Conservation (phyloP, 2,797 vertebrate species). For the Pachyuromys duprasi region DNA sequence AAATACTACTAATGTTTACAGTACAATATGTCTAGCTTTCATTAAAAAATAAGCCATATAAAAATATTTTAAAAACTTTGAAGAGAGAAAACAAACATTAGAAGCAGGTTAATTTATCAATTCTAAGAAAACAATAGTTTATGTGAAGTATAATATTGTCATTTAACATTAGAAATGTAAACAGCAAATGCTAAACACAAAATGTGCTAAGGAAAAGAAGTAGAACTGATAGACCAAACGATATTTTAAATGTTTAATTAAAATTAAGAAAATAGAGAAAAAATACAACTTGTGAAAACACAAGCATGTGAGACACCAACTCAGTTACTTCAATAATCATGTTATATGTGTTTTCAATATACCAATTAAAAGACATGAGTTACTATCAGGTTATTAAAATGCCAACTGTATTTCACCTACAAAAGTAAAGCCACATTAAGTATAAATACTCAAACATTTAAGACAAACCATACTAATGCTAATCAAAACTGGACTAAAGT, state of each 20-base stretch:
- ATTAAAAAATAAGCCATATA: background rate
- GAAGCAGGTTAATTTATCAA: background rate
- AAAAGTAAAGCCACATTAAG: conserved; percentile 20
- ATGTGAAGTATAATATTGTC: background rate
- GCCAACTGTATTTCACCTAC: background rate
- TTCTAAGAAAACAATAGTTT: background rate
- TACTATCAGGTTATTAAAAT: background rate
- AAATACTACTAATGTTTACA: background rate
- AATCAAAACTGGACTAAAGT: background rate
- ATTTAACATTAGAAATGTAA: conserved; percentile 7
- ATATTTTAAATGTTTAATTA: conserved; percentile 45
- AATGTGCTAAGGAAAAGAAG: background rate
- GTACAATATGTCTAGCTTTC: background rate
- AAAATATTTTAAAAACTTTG: background rate
- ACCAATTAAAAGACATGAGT: background rate
- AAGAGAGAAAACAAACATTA: background rate
- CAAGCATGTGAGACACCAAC: background rate
- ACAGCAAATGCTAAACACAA: background rate
- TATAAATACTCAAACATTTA: background rate
- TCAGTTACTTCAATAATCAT: background rate
- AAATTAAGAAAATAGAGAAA: background rate
- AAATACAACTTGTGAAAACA: background rate
- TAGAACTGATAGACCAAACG: background rate
- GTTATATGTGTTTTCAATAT: background rate
- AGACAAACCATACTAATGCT: background rate